phyloP scores from a whole-genome alignment of 2,888 invertebrate genomes.

The Melangyna quadrimaculata region DNA sequence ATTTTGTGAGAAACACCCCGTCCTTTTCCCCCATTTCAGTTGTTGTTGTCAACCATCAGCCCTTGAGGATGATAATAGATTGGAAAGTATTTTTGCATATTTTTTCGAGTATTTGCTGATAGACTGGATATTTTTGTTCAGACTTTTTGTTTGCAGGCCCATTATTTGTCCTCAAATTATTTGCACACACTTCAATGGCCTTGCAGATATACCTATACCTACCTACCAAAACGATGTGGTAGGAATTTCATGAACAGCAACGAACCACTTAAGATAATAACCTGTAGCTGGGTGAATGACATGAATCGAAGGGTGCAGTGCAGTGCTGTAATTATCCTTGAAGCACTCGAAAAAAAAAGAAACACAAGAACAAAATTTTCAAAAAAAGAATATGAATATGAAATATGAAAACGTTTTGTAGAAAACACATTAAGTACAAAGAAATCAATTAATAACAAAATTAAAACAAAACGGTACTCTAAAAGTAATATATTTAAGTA shows the following conservation, averaged over 20 bases:
- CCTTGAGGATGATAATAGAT: conserved; percentile 63
- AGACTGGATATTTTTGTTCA: conserved; percentile 11
- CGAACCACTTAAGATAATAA: conserved; percentile 71
- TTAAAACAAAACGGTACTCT: conserved; percentile 26
- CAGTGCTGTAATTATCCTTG: conserved; percentile 45
- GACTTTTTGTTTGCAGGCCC: neutral
- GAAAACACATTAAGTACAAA: conserved; percentile 45
- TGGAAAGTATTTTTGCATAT: conserved; percentile 45
- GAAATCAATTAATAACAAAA: conserved; percentile 66
- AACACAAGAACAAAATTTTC: neutral
- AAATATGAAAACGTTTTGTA: conserved; percentile 17
- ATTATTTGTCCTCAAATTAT: conserved; percentile 48
- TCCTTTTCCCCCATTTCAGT: neutral
- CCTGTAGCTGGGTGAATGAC: conserved; percentile 38
- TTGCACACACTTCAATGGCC: conserved; percentile 63
- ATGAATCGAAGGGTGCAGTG: conserved; percentile 22
- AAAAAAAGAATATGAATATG: neutral
- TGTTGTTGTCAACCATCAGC: conserved; percentile 15
- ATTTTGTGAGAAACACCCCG: conserved; percentile 58
- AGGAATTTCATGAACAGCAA: conserved; percentile 34
- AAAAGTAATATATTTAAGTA: neutral
- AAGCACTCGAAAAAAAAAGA: conserved; percentile 15
- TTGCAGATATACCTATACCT: no score
- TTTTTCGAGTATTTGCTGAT: conserved; percentile 55
- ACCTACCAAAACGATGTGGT: conserved; percentile 7